phyloP scores from a whole-genome alignment of 2,888 invertebrate genomes.

The Leptopilina myrica region DNA sequence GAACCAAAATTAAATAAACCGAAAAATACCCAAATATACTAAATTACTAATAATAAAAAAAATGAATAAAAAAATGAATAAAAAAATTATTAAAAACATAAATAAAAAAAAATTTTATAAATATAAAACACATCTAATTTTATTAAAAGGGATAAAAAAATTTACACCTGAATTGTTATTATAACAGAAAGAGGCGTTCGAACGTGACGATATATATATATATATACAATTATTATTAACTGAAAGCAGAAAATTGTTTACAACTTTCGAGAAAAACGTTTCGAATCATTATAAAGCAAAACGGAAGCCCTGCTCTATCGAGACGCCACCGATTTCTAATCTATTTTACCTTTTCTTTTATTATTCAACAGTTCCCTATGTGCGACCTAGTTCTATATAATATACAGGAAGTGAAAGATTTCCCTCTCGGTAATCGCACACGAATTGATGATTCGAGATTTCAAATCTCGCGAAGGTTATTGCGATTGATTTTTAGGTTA shows the following conservation, averaged over 20 bases:
- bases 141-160: neutral
- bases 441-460: constrained; percentile 13
- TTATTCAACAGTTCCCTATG: constrained; percentile 31
- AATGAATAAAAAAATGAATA: too few species aligned
- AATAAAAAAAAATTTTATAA: too few species aligned
- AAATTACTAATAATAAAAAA: too few species aligned
- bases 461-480: constrained; percentile 7
- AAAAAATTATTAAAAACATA: too few species aligned
- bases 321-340: constrained; percentile 36
- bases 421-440: constrained; percentile 27
- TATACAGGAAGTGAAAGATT: constrained; percentile 34
- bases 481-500: constrained; percentile 16
- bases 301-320: constrained; percentile 27
- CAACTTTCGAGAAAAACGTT: constrained; percentile 31
- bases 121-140: too few species aligned
- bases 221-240: constrained; percentile 5
- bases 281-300: constrained; percentile 24
- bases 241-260: constrained; percentile 38
- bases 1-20: too few species aligned
- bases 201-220: neutral
- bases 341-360: constrained; percentile 40
- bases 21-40: too few species aligned
- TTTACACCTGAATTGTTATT: too few species aligned
- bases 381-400: constrained; percentile 25
- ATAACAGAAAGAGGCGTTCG: too few species aligned